Base-by-base conservation (phyloP, 2,113 vertebrate species). In the Syngnathus scovelli region DNA sequence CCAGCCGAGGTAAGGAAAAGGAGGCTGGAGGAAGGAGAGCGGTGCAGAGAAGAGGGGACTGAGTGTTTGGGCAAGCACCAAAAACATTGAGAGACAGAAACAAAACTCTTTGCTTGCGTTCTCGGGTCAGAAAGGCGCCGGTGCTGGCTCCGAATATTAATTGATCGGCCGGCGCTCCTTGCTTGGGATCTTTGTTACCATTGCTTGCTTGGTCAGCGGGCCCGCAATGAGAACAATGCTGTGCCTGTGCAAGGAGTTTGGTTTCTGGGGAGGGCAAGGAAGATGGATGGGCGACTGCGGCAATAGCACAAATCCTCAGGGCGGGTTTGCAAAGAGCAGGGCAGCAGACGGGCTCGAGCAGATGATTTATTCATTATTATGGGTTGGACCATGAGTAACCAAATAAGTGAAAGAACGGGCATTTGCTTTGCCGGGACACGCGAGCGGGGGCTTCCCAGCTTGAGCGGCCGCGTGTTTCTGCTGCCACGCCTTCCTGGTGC, bases 1-100 rank as follows among this genome's bases (percentile, higher is more conserved):
- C 84, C 0, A 92, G 90, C 41, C 74, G 90, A 54, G 93, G 92
- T 7, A 94, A 94, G 0, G 94, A 94, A 70, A 93, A 92, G 15
- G 93, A 92, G 54, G 95, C 96, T 96, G 78, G 67, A 81, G 62
- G 72, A 70, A 70, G 36, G 77, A 59, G 39, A 33, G 27, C 27
- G 27, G 27, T 33, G 27, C 27, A 33, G 27, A 59, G 21, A 58
- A 70, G 60, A 16, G 36, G 16, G 52, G 0, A 67, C 1, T 33
- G 41, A 64, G 62, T 65, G 27, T 49, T 36, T 56, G 23, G 63
- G 51, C 51, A n/a, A 52, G 51, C 27, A 18, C 36, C 60, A 69
- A 65, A 70, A 73, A 76, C 33, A 65, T 56, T 36, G 13, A 67
- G 27, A 68, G 48, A 72, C 55, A 61, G 49, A 74, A 18, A 51